Evolutionary conservation across 1,140 invertebrate genomes (phyloP).

Genomic region (Oreohelix idahoensis): DNA sequence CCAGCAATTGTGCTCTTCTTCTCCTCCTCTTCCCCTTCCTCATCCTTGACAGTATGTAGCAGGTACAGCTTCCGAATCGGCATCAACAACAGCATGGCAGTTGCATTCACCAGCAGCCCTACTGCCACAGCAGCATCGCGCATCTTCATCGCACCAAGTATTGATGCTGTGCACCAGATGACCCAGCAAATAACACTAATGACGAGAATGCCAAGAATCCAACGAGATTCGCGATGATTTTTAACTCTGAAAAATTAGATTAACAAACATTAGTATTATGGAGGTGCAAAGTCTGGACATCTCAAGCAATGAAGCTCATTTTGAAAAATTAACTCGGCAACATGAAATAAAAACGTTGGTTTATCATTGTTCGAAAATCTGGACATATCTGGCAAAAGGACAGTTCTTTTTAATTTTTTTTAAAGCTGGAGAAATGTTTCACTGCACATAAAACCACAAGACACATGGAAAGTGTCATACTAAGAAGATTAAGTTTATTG

Average conservation of each 20-base stretch:
- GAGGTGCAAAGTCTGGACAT: too few relatives aligned
- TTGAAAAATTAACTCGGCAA: too few relatives aligned
- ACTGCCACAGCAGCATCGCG: constrained; percentile 70
- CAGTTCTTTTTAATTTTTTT: too few relatives aligned
- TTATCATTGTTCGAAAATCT: too few relatives aligned
- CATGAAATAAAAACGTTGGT: too few relatives aligned
- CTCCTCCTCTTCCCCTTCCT: constrained; percentile 57
- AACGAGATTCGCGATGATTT: constrained; percentile 71
- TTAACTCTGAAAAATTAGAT: constrained; percentile 41
- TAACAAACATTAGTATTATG: not conserved
- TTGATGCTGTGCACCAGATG: constrained; percentile 73
- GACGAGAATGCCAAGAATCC: constrained; percentile 72
- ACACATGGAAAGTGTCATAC: too few relatives aligned
- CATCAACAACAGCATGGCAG: constrained; percentile 67
- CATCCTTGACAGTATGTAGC: constrained; percentile 63
- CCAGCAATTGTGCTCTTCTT: not conserved
- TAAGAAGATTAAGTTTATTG: too few relatives aligned
- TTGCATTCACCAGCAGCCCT: constrained; percentile 70
- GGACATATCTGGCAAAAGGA: too few relatives aligned
- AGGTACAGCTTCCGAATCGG: constrained; percentile 72
- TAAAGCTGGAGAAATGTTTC: too few relatives aligned
- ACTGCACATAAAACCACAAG: too few relatives aligned
- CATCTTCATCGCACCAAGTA: constrained; percentile 64
- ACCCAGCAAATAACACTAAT: constrained; percentile 72
- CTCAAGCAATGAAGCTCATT: too few relatives aligned